phyloP scores from a whole-genome alignment of 2,888 invertebrate genomes.

The Brachypalpus laphriformis region DNA sequence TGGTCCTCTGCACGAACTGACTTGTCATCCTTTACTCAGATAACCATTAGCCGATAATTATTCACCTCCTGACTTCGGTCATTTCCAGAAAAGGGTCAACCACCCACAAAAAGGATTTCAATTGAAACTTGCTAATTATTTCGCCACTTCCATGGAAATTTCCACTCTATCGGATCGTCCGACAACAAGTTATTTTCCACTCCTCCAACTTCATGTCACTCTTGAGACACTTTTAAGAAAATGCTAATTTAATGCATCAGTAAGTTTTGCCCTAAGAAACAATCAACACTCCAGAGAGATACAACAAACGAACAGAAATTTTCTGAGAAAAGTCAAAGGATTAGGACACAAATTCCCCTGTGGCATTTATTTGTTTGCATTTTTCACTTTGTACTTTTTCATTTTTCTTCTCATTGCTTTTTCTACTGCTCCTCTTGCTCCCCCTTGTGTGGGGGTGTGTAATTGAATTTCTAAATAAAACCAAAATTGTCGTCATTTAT shows the following conservation, averaged over 20 bases:
- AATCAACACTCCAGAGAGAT: slow-evolving; percentile 48
- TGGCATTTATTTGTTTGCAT: slow-evolving; percentile 62
- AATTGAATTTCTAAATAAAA: slow-evolving; percentile 67
- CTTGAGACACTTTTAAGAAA: slow-evolving; percentile 34
- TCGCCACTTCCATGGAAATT: slow-evolving; percentile 24
- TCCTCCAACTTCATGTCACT: background rate
- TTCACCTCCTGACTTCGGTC: slow-evolving; percentile 9
- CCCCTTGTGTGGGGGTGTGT: slow-evolving; percentile 6
- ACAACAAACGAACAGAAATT: slow-evolving; percentile 28
- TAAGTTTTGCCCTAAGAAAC: slow-evolving; percentile 48
- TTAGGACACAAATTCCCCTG: slow-evolving; percentile 47
- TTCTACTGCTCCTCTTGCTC: background rate
- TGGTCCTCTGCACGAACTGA: background rate
- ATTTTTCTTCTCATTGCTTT: background rate
- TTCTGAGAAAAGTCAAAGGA: slow-evolving; percentile 53
- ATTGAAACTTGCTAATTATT: slow-evolving; percentile 56
- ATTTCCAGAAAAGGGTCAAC: slow-evolving; percentile 18
- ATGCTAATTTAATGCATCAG: slow-evolving; percentile 65
- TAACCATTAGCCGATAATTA: slow-evolving; percentile 8
- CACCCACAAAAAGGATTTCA: slow-evolving; percentile 49
- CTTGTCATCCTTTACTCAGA: background rate
- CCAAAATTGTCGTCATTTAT: slow-evolving; percentile 66
- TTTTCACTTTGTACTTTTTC: slow-evolving; percentile 45
- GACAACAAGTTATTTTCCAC: slow-evolving; percentile 27
- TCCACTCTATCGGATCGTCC: slow-evolving; percentile 18